Conservation (phyloP, 1,140 invertebrate species). For the Drosophila bocki region DNA sequence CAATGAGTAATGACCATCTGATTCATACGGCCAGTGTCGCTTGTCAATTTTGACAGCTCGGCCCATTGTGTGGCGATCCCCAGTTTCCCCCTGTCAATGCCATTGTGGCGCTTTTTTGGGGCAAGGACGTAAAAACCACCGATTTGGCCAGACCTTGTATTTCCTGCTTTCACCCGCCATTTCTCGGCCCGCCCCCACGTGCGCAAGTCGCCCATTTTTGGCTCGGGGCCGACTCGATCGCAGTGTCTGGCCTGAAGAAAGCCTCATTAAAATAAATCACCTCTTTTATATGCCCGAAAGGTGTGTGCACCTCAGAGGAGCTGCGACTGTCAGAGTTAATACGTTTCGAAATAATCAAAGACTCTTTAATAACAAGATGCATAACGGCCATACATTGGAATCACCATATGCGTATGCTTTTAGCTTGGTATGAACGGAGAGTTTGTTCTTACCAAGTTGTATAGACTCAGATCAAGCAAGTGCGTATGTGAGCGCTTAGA, state of each 20-base stretch:
- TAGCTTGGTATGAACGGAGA: no score
- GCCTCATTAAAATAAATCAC: slow-evolving; percentile 58
- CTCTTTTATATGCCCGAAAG: slow-evolving; percentile 43
- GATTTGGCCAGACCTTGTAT: slow-evolving; percentile 70
- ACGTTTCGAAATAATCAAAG: neutral
- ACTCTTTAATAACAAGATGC: neutral
- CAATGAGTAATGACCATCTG: slow-evolving; percentile 70
- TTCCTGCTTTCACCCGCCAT: slow-evolving; percentile 72
- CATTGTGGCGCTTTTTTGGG: slow-evolving; percentile 61
- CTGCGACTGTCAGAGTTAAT: neutral
- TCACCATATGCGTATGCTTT: neutral
- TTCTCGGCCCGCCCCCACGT: slow-evolving; percentile 49
- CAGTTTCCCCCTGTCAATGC: neutral
- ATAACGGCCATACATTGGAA: neutral
- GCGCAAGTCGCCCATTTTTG: slow-evolving; percentile 45
- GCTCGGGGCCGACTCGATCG: slow-evolving; percentile 22
- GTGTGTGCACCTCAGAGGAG: slow-evolving; percentile 8
- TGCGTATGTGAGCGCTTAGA: neutral
- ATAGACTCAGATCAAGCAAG: neutral
- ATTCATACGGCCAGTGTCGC: slow-evolving; percentile 51
- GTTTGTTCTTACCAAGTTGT: neutral
- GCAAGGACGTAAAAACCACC: slow-evolving; percentile 66
- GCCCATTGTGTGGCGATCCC: slow-evolving; percentile 53
- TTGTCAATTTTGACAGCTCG: slow-evolving; percentile 72
- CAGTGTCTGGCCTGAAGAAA: slow-evolving; percentile 56